Evolutionary conservation across 2,797 vertebrate genomes (phyloP).

Genomic region (Gymnoscopelus microlampas): DNA sequence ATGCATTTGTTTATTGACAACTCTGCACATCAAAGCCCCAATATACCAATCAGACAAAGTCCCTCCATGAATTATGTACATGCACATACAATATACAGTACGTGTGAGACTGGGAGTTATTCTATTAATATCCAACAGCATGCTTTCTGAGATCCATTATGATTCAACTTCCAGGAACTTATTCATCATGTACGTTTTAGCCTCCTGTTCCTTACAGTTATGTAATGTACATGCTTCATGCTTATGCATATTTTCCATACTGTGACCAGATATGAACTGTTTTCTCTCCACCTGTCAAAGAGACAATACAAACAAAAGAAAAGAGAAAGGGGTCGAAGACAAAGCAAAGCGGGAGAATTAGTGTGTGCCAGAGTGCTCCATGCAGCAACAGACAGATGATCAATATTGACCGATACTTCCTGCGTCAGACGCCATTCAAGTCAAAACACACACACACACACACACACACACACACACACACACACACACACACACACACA

Average conservation of each 20-base stretch:
- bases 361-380: constrained; percentile 55
- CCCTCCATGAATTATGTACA: constrained; percentile 29
- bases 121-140: constrained; percentile 11
- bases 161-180: not conserved
- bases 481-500: constrained; percentile 49
- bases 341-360: constrained; percentile 52
- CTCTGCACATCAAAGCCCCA: constrained; percentile 37
- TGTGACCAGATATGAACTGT: constrained; percentile 51
- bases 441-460: constrained; percentile 59
- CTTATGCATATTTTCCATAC: constrained; percentile 33
- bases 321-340: constrained; percentile 50
- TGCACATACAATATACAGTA: constrained; percentile 29
- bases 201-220: not conserved
- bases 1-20: constrained; percentile 51
- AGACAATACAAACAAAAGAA: constrained; percentile 43
- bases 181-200: no score
- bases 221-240: constrained; percentile 16
- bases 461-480: constrained; percentile 22
- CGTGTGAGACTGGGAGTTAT: not conserved
- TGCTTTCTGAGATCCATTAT: constrained; percentile 7
- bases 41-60: constrained; percentile 30
- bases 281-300: constrained; percentile 56
- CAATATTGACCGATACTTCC: constrained; percentile 81
- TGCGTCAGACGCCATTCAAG: constrained; percentile 75
- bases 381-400: constrained; percentile 69